phyloP scores from a whole-genome alignment of 37 sponge, comb jelly and placozoan genomes.

The Ianthella basta region DNA sequence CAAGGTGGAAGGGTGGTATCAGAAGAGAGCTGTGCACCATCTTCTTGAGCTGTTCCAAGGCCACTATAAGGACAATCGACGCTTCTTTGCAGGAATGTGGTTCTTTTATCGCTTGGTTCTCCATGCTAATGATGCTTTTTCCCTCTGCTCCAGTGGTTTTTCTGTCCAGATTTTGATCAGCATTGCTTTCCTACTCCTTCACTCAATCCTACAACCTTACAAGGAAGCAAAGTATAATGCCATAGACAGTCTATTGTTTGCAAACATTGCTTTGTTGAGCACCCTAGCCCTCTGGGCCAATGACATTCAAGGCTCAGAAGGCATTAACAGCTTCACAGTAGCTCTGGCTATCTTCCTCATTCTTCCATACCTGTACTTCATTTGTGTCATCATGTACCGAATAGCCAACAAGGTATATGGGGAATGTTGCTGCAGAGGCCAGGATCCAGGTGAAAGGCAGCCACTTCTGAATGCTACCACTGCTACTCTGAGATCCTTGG shows the following conservation, averaged over 20 bases:
- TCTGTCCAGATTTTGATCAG: background rate
- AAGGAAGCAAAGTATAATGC: background rate
- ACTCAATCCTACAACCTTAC: slow-evolving; percentile 18
- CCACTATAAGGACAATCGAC: background rate
- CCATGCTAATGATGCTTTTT: slow-evolving; percentile 7
- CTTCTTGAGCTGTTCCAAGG: slow-evolving; percentile 10
- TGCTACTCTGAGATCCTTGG: too few relatives aligned
- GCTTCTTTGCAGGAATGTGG: slow-evolving; percentile 15
- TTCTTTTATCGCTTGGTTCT: slow-evolving; percentile 16
- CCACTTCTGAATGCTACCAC: too few relatives aligned
- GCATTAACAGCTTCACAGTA: background rate
- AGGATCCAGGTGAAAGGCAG: too few relatives aligned
- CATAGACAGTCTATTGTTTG: slow-evolving; percentile 1
- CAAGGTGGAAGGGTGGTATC: background rate
- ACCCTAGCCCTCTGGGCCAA: background rate
- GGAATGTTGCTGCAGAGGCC: too few relatives aligned
- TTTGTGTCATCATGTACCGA: background rate
- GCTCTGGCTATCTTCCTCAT: background rate
- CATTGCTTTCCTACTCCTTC: background rate
- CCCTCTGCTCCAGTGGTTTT: background rate
- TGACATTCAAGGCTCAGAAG: too few relatives aligned
- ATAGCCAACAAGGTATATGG: background rate
- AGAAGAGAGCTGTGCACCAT: background rate
- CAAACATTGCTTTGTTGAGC: background rate
- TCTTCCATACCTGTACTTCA: slow-evolving; percentile 14